A percentile compares a stretch with the other conserved stretches of the same genome.
Conservation (phyloP, 2,888 invertebrate genomes). For the Dryobota labecula region DNA sequence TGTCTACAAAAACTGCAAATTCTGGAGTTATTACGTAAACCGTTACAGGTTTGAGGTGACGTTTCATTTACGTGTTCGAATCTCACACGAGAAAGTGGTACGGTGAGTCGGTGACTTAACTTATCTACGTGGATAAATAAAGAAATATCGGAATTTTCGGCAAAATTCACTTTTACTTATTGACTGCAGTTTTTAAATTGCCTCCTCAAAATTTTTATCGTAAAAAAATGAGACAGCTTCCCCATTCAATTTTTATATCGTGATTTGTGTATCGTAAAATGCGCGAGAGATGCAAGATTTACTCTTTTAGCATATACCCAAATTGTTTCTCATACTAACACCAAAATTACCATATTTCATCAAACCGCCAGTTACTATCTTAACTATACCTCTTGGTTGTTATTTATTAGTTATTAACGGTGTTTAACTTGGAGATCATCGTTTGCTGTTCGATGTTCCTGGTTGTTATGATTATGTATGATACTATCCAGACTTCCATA, state of each 20-base stretch:
- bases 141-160: neutral
- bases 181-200: neutral
- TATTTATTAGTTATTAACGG: constrained; percentile 36
- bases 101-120: constrained; percentile 22
- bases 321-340: too few relatives aligned
- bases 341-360: neutral
- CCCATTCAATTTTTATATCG: neutral
- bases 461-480: constrained; percentile 36
- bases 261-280: neutral
- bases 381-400: constrained; percentile 7
- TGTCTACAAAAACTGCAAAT: neutral
- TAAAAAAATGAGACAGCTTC: neutral
- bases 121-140: constrained; percentile 4
- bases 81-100: constrained; percentile 47
- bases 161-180: constrained; percentile 14
- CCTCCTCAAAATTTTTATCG: neutral
- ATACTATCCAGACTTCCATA: constrained; percentile 45
- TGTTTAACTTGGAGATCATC: constrained; percentile 42
- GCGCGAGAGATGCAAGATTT: too few relatives aligned
- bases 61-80: constrained; percentile 28
- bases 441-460: constrained; percentile 36
- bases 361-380: constrained; percentile 2
- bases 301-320: too few relatives aligned
- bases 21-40: constrained; percentile 28
- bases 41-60: constrained; percentile 27